Evolutionary conservation across 2,797 vertebrate species (phyloP), one percentile per base, ranked within the genome.

Genomic region (Spinibarbus caldwelli): DNA sequence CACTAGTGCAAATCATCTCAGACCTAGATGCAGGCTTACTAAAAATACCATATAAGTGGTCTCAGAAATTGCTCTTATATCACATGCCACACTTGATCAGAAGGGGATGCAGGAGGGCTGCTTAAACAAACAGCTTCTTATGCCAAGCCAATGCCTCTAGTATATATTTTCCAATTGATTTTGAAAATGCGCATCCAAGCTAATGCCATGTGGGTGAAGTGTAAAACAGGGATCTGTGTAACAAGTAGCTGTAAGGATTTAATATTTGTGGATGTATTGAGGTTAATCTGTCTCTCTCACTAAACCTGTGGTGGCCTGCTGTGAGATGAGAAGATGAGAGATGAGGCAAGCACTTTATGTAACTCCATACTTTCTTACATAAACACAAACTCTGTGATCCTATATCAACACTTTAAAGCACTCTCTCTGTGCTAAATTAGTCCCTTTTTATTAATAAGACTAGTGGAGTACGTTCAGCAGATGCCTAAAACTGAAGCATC

Each of bases 261-360:
- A 54, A 79, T 86, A 68, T 89, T 47, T 86, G 78, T 78, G 77
- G 72, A 87, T 88, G 88, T 83, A 91, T 90, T 86, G 72, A 87
- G 88, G 89, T 88, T 88, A 90, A 90, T 90, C 89, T 86, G 87
- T 85, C 84, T 85, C 75, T 85, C 68, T 80, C 85, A 68, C 78
- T 88, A 88, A 88, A 87, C 73, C 80, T 78, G 64, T 86, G 71
- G 43, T 70, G 80, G 47, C 73, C 83, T 82, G 83, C 89, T 84
- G 86, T 36, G 88, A 88, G 83, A 88, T 80, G 59, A 77, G 54
- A 85, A 70, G 86, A 85, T 78, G 80, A 81, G 67, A 66, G 54
- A 79, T 78, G 83, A 85, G 78, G 52, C 57, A 66, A 82, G 67
- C 47, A 52, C 68, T 75, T 88, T 87, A 86, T 79, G 41, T 89